Base-by-base conservation (phyloP, 2,113 vertebrate species). In the Galeopterus variegatus region DNA sequence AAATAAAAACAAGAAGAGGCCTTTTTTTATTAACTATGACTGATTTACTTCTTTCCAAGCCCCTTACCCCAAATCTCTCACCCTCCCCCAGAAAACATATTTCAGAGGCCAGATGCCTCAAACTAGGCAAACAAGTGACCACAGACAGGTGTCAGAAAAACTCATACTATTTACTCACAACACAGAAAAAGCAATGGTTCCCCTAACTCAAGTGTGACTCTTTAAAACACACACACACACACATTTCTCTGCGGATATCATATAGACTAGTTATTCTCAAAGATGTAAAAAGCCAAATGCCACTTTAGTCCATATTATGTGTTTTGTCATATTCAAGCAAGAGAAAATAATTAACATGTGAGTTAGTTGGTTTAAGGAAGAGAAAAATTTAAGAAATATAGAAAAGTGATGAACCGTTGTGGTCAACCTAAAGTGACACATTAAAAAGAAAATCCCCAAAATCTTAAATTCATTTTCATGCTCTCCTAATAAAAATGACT, bases 1-100 rank as follows among this genome's bases (percentile, higher is more conserved):
- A 97, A 98, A 98, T 94, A 97, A 90, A 93, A 96, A 97, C 88
- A 98, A 94, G 77, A 97, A 98, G 75, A 97, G 33, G 72, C 60
- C 77, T 45, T 83, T 93, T 98, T 92, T 31, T 19, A 98, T 45
- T 97, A 96, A 92, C 85, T 96, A 97, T 84, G 58, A 36, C 96
- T 58, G 75, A 93, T 95, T 89, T 94, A 82, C 62, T 93, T 77
- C 60, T 94, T 70, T 95, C 54, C 45, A 91, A 88, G 64, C 8
- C 94, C 72, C 72, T 90, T 84, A 89, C 31, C 96, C 97, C 58
- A 89, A 94, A 28, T 23, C 23, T 84, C 45, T 95, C 12, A 33
- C 73, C 92, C 82, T 91, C 80, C 82, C 96, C 83, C 14, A 93
- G 12, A 88, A 95, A 67, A 70, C 45, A 88, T 3, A 28, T 36